phyloP scores from a whole-genome alignment of 2,888 invertebrate genomes.

The Clanis bilineata region DNA sequence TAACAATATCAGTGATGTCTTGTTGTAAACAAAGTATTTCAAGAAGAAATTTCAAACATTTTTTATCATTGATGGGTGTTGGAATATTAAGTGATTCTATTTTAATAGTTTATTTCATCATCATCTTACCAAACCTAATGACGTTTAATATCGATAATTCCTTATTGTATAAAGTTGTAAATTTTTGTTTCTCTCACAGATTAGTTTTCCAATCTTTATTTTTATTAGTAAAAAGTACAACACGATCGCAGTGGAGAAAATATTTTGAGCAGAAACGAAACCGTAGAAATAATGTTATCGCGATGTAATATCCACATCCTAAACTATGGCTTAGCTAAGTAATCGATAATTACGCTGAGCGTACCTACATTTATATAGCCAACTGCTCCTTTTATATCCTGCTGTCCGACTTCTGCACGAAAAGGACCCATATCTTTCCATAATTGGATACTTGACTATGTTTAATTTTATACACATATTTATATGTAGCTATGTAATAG shows the following conservation, averaged over 20 bases:
- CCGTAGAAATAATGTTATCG: not conserved
- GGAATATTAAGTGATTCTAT: conserved; percentile 32
- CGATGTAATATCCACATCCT: not conserved
- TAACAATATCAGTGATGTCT: conserved; percentile 28
- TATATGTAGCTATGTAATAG: too few species aligned
- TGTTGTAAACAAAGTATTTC: conserved; percentile 28
- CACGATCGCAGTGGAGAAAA: conserved; percentile 12
- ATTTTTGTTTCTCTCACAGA: conserved; percentile 10
- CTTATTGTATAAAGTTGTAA: not conserved
- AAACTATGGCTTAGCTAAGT: too few species aligned
- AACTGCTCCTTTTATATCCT: too few species aligned
- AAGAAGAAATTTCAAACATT: conserved; percentile 26
- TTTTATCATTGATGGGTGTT: conserved; percentile 31
- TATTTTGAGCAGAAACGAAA: not conserved
- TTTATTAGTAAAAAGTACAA: conserved; percentile 8
- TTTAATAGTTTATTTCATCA: not conserved
- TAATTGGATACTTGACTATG: too few species aligned
- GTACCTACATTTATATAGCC: too few species aligned
- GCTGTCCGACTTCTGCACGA: too few species aligned
- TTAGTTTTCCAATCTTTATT: conserved; percentile 6
- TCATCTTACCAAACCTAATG: not conserved
- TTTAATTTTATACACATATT: too few species aligned
- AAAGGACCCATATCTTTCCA: too few species aligned
- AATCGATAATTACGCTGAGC: too few species aligned
- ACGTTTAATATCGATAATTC: not conserved